Percentiles rank a stretch among this genome's conserved stretches.
Evolutionary conservation across 2,888 invertebrate genomes (phyloP).

Genomic region (Globia sparganii): DNA sequence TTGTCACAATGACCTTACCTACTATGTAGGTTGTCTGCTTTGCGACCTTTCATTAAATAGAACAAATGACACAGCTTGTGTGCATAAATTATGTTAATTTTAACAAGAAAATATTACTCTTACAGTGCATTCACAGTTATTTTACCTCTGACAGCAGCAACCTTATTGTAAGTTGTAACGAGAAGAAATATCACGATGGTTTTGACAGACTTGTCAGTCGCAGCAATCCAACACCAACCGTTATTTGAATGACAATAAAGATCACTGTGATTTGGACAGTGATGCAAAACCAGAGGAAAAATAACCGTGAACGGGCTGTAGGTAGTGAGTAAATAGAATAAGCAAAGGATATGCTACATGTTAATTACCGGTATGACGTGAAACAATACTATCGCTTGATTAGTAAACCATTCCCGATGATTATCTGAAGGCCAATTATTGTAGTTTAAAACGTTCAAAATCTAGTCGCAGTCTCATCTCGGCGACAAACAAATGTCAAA

Average conservation of each 20-base stretch:
- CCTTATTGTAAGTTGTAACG: background rate
- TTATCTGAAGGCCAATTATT: too few relatives aligned
- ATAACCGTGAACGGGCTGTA: background rate
- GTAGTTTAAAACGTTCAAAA: too few relatives aligned
- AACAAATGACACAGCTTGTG: conserved; percentile 28
- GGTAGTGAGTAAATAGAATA: background rate
- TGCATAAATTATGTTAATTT: conserved; percentile 33
- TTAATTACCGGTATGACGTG: background rate
- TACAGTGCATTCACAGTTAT: background rate
- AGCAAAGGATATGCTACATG: conserved; percentile 9
- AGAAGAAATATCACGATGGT: background rate
- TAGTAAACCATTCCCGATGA: conserved; percentile 1
- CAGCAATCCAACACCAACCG: background rate
- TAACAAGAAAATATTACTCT: background rate
- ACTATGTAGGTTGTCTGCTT: conserved; percentile 5
- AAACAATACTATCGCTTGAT: conserved; percentile 15
- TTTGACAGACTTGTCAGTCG: background rate
- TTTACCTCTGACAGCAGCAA: background rate
- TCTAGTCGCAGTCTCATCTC: too few relatives aligned
- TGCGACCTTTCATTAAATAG: conserved; percentile 34
- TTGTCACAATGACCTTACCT: conserved; percentile 41
- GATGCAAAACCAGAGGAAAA: background rate
- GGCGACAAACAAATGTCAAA: too few relatives aligned
- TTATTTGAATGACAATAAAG: background rate
- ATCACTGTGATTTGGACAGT: background rate